These are phyloP conservation scores for Phrynosoma blainvillii DNA, from an alignment of 2,113 vertebrate genomes.

Conservation along the genomic window DNA sequence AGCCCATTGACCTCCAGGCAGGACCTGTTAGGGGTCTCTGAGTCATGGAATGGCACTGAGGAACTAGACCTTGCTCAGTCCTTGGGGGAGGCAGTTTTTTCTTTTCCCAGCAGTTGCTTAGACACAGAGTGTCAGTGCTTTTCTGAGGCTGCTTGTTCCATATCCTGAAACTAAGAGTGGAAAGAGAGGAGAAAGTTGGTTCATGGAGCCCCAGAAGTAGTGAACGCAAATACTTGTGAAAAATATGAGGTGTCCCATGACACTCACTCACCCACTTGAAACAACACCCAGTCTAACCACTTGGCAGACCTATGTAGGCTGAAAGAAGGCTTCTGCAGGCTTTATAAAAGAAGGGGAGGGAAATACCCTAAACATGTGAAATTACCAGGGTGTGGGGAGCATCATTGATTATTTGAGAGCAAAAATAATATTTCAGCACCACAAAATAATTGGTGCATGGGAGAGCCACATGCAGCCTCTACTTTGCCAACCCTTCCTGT, in stretches of 20 bases:
- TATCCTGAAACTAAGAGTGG: background rate
- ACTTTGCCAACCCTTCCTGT: background rate
- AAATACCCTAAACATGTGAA: background rate
- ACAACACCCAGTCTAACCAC: too few relatives aligned
- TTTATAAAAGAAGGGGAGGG: background rate
- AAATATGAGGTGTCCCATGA: too few relatives aligned
- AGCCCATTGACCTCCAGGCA: background rate
- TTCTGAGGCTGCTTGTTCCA: background rate
- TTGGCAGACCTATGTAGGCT: too few relatives aligned
- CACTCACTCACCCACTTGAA: background rate
- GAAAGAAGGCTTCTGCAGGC: background rate
- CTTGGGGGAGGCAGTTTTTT: background rate
- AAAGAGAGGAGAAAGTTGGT: background rate
- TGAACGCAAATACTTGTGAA: background rate
- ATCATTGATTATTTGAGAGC: too few relatives aligned
- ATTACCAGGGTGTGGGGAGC: background rate
- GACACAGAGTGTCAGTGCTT: background rate
- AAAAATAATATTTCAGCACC: too few relatives aligned
- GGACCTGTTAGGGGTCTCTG: background rate
- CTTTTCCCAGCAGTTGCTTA: background rate
- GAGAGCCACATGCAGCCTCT: background rate
- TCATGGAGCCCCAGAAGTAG: background rate
- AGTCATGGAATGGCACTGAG: too few relatives aligned
- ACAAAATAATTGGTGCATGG: too few relatives aligned
- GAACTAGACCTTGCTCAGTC: background rate